Evolutionary conservation across 2,888 invertebrate species (phyloP).

Genomic region (Gastrophysa polygoni): DNA sequence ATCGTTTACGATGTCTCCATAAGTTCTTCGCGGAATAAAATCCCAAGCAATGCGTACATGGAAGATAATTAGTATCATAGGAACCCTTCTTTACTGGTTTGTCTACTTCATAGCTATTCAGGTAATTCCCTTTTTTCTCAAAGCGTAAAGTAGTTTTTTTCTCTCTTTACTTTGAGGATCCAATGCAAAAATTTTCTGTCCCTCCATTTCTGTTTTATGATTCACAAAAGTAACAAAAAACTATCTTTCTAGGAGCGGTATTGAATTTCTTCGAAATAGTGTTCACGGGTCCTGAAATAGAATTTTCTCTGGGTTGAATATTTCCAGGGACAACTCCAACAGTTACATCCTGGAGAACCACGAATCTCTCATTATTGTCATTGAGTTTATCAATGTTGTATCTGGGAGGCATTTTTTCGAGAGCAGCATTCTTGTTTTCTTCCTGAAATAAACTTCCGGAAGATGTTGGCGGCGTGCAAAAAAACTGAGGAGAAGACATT

Average conservation of each 20-base stretch:
- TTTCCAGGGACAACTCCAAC: too few species aligned
- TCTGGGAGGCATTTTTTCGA: too few species aligned
- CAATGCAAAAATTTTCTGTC: slow-evolving; percentile 14
- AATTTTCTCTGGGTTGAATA: too few species aligned
- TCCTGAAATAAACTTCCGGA: too few species aligned
- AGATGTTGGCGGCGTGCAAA: too few species aligned
- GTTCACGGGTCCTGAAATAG: too few species aligned
- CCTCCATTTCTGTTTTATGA: slow-evolving; percentile 9
- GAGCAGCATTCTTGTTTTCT: too few species aligned
- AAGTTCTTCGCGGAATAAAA: slow-evolving; percentile 15
- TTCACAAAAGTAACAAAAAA: slow-evolving; percentile 7
- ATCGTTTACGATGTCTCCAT: slow-evolving; percentile 19
- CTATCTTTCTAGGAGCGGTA: neutral
- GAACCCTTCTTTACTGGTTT: slow-evolving; percentile 15
- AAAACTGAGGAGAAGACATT: too few species aligned
- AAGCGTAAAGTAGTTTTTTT: slow-evolving; percentile 6
- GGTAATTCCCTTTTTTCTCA: slow-evolving; percentile 23
- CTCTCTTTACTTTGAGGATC: slow-evolving; percentile 6
- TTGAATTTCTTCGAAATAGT: too few species aligned
- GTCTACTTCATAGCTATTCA: neutral
- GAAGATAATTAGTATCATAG: neutral
- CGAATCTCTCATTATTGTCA: too few species aligned
- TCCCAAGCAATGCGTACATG: slow-evolving; percentile 19
- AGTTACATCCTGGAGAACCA: too few species aligned
- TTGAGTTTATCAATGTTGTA: too few species aligned